A percentile compares a stretch with the other conserved stretches of the same genome.
Evolutionary conservation across 2,113 vertebrate genomes (phyloP).

Genomic region (Noturus placidus): DNA sequence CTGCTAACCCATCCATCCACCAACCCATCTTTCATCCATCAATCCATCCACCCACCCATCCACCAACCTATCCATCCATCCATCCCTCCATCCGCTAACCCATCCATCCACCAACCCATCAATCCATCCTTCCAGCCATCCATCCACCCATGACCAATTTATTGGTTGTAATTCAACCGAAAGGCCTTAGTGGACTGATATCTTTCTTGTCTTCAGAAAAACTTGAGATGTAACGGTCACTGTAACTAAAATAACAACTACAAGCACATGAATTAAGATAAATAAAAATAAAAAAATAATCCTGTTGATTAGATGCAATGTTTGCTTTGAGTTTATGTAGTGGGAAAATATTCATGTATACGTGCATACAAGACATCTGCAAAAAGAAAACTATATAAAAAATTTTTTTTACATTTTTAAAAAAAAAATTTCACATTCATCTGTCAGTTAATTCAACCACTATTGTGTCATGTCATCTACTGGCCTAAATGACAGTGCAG

Average conservation of each 20-base stretch:
- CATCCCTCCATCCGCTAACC: no score
- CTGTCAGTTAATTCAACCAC: constrained; percentile 32
- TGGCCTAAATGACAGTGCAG: not conserved
- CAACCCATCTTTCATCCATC: no score
- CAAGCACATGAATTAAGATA: not conserved
- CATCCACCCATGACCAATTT: not conserved
- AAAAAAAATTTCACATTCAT: not conserved
- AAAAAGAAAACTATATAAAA: not conserved
- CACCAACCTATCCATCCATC: not conserved
- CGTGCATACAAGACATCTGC: not conserved
- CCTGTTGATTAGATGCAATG: not conserved
- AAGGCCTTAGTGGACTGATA: not conserved
- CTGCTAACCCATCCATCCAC: not conserved
- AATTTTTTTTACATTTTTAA: no score
- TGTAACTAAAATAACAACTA: not conserved
- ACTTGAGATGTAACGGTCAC: not conserved
- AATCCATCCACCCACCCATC: not conserved
- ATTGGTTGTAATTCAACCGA: not conserved
- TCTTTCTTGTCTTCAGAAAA: not conserved
- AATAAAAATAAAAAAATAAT: not conserved
- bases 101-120: no score
- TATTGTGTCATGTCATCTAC: not conserved
- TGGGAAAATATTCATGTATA: not conserved
- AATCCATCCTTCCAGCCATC: not conserved
- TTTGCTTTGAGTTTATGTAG: not conserved